Evolutionary conservation across 2,888 invertebrate species (phyloP).

Genomic region (Lochmaea capreae): DNA sequence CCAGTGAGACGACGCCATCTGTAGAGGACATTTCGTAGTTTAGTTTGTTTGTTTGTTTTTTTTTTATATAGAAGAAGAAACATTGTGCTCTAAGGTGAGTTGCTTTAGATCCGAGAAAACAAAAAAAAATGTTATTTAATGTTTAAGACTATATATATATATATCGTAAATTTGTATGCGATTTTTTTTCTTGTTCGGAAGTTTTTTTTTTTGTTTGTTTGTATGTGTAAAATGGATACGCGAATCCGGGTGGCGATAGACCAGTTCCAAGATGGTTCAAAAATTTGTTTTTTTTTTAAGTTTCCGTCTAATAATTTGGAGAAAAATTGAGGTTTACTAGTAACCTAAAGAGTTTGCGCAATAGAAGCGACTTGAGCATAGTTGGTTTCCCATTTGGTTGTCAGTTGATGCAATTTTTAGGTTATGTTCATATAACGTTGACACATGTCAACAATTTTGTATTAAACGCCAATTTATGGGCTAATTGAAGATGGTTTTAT

Average conservation of each 20-base stretch:
- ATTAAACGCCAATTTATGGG: too few relatives aligned
- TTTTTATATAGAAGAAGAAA: slow-evolving; percentile 28
- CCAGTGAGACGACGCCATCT: slow-evolving; percentile 50
- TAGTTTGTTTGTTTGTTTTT: slow-evolving; percentile 40
- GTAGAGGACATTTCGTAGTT: slow-evolving; percentile 41
- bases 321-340: background rate
- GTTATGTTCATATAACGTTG: too few relatives aligned
- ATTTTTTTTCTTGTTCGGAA: slow-evolving; percentile 33
- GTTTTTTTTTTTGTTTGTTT: slow-evolving; percentile 20
- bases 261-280: background rate
- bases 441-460: too few relatives aligned
- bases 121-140: slow-evolving; percentile 57
- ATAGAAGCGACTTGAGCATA: too few relatives aligned
- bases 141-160: slow-evolving; percentile 51
- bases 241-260: background rate
- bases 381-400: too few relatives aligned
- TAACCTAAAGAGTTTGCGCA: too few relatives aligned
- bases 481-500: too few relatives aligned
- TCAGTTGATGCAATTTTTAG: too few relatives aligned
- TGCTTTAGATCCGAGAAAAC: slow-evolving; percentile 36
- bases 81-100: slow-evolving; percentile 41
- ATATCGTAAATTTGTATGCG: slow-evolving; percentile 33
- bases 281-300: background rate
- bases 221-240: slow-evolving; percentile 10
- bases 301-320: background rate